Evolutionary conservation across 2,797 vertebrate species (phyloP), one percentile per base, ranked within the genome.

Genomic region (Lophotriccus pileatus): DNA sequence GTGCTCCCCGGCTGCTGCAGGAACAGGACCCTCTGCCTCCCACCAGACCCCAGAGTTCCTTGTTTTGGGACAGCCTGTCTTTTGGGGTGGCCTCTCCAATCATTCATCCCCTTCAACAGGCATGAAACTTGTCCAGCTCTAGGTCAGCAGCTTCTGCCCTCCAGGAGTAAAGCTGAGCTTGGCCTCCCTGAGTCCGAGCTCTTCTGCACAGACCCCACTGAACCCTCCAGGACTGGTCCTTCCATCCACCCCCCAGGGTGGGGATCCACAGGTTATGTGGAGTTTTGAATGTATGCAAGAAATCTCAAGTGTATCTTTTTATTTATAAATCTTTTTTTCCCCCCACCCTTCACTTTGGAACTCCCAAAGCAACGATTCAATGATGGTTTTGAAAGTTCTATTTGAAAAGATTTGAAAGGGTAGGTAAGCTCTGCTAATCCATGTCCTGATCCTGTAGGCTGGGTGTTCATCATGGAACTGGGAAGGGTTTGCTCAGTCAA

Each of bases 1-100:
- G 0, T 41, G 22, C 9, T 14, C 34, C 62, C 21, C 0, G 0
- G 9, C 46, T 53, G 23, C 60, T 60, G 85, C 62, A 68, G 77
- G 69, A 43, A 4, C 55, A 53, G 78, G 23, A 13, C 43, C 37
- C 66, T 66, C 39, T 64, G 44, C 87, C 56, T 60, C 52, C 39
- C 64, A 17, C 7, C 78, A 16, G 34, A 23, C 6, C 77, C 72
- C 66, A 41, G 59, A 41, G 66, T 7, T 62, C 6, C 68, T 36
- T 9, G 37, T 4, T 84, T 10, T 12, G 53, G 59, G 52, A 7
- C 56, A 56, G 37, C 58, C 39, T 72, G 28, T 34, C 37, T 59
- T 46, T 44, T n/a, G 37, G 19, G 50, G 17, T 55, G 36, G 13
- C 53, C 17, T n/a, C 76, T 94, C 27, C 10, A 30, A 0, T 4